Evolutionary conservation across 2,797 vertebrate genomes (phyloP).

Genomic region (Malacoraja senta): DNA sequence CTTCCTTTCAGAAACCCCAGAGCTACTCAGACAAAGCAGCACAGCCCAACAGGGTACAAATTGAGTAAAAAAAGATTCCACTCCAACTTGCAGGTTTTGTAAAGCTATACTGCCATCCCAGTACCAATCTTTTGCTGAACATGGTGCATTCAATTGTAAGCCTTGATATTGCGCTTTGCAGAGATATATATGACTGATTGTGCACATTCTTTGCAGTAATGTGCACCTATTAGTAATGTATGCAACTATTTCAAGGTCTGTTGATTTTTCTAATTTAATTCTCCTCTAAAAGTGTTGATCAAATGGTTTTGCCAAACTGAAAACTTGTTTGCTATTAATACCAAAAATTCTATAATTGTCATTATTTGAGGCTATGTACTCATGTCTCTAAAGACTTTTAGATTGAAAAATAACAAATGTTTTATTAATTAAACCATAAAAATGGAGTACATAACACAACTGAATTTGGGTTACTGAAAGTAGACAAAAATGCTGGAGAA

Average conservation of each 20-base stretch:
- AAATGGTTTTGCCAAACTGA: neutral
- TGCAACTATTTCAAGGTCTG: neutral
- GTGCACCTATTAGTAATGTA: too few species aligned
- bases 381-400: neutral
- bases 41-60: neutral
- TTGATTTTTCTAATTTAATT: neutral
- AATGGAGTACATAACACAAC: neutral
- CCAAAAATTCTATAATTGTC: neutral
- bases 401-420: neutral
- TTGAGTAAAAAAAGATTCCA: neutral
- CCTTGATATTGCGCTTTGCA: neutral
- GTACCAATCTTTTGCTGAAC: neutral
- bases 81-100: neutral
- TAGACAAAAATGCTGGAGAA: too few species aligned
- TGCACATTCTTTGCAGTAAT: neutral
- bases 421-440: neutral
- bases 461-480: neutral
- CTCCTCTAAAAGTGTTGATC: neutral
- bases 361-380: neutral
- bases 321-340: too few species aligned
- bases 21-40: neutral
- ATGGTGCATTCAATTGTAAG: neutral
- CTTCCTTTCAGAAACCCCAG: neutral
- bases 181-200: neutral
- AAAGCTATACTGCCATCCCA: neutral